Conservation (phyloP, 2,113 vertebrate genomes). For the Festucalex cinctus region DNA sequence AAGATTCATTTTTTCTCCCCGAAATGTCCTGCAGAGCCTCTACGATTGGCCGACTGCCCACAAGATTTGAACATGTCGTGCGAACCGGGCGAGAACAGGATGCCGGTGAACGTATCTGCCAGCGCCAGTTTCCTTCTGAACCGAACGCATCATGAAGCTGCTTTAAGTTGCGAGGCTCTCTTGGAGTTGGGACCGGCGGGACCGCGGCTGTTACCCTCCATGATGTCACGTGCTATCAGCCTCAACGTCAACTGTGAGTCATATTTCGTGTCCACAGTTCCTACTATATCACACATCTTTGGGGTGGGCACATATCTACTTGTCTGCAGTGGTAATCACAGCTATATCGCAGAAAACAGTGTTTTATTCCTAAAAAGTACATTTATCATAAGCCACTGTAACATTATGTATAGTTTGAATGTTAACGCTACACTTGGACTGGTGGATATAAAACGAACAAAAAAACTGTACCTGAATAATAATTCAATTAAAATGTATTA, state of each 20-base stretch:
- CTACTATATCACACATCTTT: too few relatives aligned
- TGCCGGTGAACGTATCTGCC: slow-evolving; percentile 11
- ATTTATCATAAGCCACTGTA: too few relatives aligned
- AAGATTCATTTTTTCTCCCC: neutral
- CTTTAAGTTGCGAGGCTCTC: slow-evolving; percentile 58
- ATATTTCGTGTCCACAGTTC: neutral
- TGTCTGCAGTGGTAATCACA: too few relatives aligned
- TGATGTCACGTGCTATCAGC: slow-evolving; percentile 26
- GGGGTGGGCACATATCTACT: too few relatives aligned
- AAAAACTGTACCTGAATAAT: too few relatives aligned
- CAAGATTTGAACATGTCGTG: neutral
- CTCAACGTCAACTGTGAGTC: slow-evolving; percentile 60
- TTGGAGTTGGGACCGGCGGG: slow-evolving; percentile 47
- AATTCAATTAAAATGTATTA: too few relatives aligned
- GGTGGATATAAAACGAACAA: too few relatives aligned
- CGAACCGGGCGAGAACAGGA: accelerated
- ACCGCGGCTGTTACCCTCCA: neutral
- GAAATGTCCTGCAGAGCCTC: slow-evolving; percentile 13
- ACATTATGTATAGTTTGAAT: too few relatives aligned
- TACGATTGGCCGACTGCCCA: slow-evolving; percentile 18
- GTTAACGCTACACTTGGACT: too few relatives aligned
- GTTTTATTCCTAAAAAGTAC: too few relatives aligned
- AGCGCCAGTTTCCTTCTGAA: slow-evolving; percentile 29
- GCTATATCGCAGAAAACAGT: too few relatives aligned
- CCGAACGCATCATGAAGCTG: slow-evolving; percentile 21